phyloP scores from a whole-genome alignment of 37 sponge, comb jelly and placozoan genomes.

The Axinella damicornis region DNA sequence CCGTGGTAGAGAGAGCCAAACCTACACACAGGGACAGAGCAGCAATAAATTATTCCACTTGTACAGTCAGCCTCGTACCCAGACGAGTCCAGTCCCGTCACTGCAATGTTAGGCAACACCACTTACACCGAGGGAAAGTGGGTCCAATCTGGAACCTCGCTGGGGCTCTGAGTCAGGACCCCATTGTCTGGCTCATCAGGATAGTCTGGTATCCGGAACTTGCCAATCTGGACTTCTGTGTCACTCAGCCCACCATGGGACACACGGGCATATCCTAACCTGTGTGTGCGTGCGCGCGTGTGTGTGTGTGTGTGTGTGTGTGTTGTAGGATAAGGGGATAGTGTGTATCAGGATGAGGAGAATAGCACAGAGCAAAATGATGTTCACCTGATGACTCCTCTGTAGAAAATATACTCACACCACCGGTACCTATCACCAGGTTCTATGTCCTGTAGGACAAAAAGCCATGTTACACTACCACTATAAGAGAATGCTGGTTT shows the following conservation, averaged over 20 bases:
- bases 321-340: background rate
- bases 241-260: slow-evolving; percentile 55
- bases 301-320: background rate
- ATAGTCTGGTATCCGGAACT: slow-evolving; percentile 49
- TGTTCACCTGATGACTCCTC: slow-evolving; percentile 61
- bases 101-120: background rate
- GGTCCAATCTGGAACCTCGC: slow-evolving; percentile 33
- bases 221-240: slow-evolving; percentile 70
- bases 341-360: background rate
- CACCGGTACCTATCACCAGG: slow-evolving; percentile 47
- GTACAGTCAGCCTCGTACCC: too few relatives aligned
- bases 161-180: slow-evolving; percentile 15
- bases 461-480: background rate
- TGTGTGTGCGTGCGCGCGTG: background rate
- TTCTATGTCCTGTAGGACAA: slow-evolving; percentile 62
- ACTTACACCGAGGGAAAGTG: slow-evolving; percentile 63
- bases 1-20: slow-evolving; percentile 32
- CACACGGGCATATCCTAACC: slow-evolving; percentile 44
- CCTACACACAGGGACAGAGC: background rate
- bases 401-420: slow-evolving; percentile 70
- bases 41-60: too few relatives aligned
- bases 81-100: too few relatives aligned
- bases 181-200: slow-evolving; percentile 43
- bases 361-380: background rate
- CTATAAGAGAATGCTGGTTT: background rate